Evolutionary conservation across 1,140 invertebrate species (phyloP).

Genomic region (Nephila pilipes): DNA sequence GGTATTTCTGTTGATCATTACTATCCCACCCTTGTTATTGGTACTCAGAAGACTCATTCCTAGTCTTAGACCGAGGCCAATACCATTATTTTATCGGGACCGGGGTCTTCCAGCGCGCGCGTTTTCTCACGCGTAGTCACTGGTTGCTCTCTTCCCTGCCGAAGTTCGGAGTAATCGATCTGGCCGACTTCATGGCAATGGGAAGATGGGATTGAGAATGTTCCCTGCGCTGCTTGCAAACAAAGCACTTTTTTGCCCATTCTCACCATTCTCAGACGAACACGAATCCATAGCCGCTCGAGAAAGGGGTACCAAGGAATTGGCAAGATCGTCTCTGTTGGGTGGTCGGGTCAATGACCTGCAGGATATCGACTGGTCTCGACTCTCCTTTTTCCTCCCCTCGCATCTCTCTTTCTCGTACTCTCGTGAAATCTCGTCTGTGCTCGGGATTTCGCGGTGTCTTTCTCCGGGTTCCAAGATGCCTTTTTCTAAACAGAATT

Average conservation of each 20-base stretch:
- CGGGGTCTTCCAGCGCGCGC: not conserved
- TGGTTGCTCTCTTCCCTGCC: conserved; percentile 29
- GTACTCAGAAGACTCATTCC: not conserved
- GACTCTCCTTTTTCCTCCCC: not conserved
- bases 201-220: conserved; percentile 2
- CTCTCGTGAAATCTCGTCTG: conserved; percentile 56
- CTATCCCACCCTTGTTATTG: too few species aligned
- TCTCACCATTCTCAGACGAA: conserved; percentile 45
- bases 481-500: not conserved
- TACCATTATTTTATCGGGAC: not conserved
- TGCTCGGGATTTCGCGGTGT: not conserved
- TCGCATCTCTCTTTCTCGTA: not conserved
- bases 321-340: conserved; percentile 44
- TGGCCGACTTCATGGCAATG: not conserved
- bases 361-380: conserved; percentile 57
- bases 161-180: conserved; percentile 15
- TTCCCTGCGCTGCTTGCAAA: conserved; percentile 20
- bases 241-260: conserved; percentile 13
- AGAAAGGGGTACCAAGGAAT: conserved; percentile 28
- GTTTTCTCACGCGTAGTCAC: not conserved
- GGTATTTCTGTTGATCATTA: too few species aligned
- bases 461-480: not conserved
- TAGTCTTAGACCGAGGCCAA: not conserved
- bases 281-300: not conserved
- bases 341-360: conserved; percentile 61